phyloP scores from a whole-genome alignment of 2,888 invertebrate species.

The Heliconius aoede region DNA sequence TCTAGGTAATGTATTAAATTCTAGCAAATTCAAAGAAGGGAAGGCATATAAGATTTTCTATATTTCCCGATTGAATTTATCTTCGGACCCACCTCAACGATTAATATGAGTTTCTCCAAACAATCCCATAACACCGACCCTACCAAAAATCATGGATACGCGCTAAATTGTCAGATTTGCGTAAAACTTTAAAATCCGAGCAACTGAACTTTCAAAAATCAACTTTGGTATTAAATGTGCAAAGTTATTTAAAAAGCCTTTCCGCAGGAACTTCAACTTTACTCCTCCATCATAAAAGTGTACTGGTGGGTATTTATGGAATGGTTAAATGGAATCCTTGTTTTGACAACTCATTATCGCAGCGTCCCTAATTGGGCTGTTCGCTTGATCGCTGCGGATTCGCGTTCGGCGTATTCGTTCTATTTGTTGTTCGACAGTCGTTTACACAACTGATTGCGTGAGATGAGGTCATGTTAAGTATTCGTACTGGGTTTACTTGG shows the following conservation, averaged over 20 bases:
- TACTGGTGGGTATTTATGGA: constrained; percentile 45
- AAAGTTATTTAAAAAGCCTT: constrained; percentile 48
- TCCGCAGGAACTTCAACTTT: constrained; percentile 56
- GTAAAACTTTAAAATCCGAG: constrained; percentile 74
- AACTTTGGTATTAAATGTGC: constrained; percentile 75
- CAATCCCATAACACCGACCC: constrained; percentile 26
- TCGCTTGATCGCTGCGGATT: constrained; percentile 65
- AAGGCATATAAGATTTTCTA: neutral
- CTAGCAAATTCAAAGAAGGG: neutral
- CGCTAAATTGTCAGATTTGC: constrained; percentile 76
- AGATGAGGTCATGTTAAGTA: constrained; percentile 62
- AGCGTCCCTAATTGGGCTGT: constrained; percentile 75
- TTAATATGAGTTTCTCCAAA: neutral
- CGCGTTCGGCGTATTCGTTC: constrained; percentile 59
- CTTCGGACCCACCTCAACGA: neutral
- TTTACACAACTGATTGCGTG: constrained; percentile 77
- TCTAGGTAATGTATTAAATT: too few species aligned
- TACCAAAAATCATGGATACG: constrained; percentile 50
- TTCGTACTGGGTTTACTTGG: constrained; percentile 45
- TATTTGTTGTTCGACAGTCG: constrained; percentile 73
- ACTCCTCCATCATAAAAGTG: constrained; percentile 50
- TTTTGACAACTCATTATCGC: constrained; percentile 82
- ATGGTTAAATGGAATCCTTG: constrained; percentile 63
- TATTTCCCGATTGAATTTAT: neutral
- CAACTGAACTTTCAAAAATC: constrained; percentile 77